Conservation (phyloP, 2,113 vertebrate genomes). For the Cyprinus carpio region DNA sequence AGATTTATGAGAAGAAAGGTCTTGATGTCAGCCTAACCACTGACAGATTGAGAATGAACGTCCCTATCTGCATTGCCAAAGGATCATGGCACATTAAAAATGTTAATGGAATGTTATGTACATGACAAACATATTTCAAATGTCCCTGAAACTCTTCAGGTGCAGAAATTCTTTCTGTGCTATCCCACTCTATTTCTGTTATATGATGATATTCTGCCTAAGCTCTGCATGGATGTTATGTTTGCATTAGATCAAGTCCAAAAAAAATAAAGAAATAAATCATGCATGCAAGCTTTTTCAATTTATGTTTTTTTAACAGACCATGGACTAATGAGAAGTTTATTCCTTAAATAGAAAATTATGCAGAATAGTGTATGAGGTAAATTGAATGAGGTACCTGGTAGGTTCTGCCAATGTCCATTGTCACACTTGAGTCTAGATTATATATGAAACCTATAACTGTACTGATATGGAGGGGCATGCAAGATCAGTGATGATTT, state of each 20-base stretch:
- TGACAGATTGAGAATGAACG: conserved; percentile 5
- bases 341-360: neutral
- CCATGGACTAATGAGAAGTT: neutral
- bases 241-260: neutral
- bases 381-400: neutral
- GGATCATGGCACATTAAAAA: neutral
- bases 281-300: neutral
- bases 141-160: neutral
- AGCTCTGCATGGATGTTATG: neutral
- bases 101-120: neutral
- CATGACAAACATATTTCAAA: neutral
- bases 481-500: neutral
- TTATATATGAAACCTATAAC: neutral
- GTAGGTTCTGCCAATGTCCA: neutral
- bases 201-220: neutral
- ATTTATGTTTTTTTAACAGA: too few species aligned
- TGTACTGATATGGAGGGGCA: neutral
- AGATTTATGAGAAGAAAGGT: neutral
- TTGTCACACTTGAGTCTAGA: neutral
- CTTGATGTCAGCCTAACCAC: neutral
- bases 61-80: neutral
- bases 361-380: neutral
- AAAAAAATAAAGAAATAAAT: neutral
- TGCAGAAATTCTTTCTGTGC: too few species aligned
- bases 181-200: neutral